Conservation (phyloP, 1,140 invertebrate genomes). For the Eupeodes corollae region DNA sequence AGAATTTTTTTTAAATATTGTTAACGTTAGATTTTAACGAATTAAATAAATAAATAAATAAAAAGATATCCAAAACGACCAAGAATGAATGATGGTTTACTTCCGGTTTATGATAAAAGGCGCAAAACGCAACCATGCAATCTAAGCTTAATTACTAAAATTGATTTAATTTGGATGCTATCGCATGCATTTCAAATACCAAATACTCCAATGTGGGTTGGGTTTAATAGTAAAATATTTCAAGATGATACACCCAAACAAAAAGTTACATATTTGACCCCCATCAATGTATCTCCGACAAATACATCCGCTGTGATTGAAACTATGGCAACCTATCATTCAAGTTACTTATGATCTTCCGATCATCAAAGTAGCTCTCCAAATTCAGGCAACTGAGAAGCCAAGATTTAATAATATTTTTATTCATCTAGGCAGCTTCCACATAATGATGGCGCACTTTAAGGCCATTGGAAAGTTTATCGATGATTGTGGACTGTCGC, state of each 20-base stretch:
- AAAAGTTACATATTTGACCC: no score
- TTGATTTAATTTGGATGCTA: no score
- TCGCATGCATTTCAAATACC: slow-evolving; percentile 4
- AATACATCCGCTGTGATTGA: no score
- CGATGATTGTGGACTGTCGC: slow-evolving; percentile 32
- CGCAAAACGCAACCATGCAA: no score
- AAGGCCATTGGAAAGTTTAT: slow-evolving; percentile 40
- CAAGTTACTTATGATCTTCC: slow-evolving; percentile 35
- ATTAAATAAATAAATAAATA: no score
- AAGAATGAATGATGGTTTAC: no score
- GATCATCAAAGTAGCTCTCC: slow-evolving; percentile 33
- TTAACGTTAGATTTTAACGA: no score
- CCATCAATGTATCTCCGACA: no score
- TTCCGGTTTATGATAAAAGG: no score
- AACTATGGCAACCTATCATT: slow-evolving; percentile 11
- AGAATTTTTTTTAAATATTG: no score
- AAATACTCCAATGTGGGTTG: slow-evolving; percentile 24
- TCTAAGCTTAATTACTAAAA: no score
- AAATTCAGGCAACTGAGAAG: slow-evolving; percentile 31
- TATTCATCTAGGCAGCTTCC: slow-evolving; percentile 39
- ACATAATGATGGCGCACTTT: slow-evolving; percentile 40
- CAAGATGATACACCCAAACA: no score
- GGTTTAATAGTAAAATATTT: slow-evolving; percentile 14
- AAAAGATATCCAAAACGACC: not conserved
- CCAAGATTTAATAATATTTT: slow-evolving; percentile 36